Percentiles rank a stretch among this genome's conserved stretches.
These are phyloP conservation scores for Cinara cedri DNA, from an alignment of 2,888 invertebrate genomes.

Conservation along the genomic window DNA sequence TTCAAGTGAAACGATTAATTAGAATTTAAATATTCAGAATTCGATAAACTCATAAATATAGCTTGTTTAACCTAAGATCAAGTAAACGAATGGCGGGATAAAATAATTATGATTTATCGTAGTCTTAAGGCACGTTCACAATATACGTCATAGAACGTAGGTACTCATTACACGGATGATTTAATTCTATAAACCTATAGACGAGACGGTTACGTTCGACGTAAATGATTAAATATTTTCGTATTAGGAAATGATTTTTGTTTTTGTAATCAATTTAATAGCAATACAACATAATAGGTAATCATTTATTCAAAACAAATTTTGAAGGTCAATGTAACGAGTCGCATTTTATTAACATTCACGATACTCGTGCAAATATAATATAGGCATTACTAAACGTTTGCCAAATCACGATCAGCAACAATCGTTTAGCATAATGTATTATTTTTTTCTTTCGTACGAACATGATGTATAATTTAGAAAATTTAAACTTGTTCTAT, in stretches of 20 bases:
- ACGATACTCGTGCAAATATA: neutral
- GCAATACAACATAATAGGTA: too few relatives aligned
- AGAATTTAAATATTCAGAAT: too few relatives aligned
- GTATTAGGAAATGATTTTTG: conserved; percentile 9
- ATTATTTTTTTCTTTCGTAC: conserved; percentile 20
- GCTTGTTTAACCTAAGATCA: neutral
- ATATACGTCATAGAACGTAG: too few relatives aligned
- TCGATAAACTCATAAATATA: too few relatives aligned
- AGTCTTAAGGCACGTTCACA: neutral
- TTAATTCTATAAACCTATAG: neutral
- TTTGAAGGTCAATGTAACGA: conserved; percentile 25
- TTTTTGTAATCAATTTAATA: neutral
- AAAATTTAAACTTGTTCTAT: neutral
- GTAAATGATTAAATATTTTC: conserved; percentile 20
- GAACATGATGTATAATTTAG: neutral
- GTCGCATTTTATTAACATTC: conserved; percentile 12
- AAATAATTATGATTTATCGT: neutral
- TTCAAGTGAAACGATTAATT: too few relatives aligned
- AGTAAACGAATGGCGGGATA: neutral
- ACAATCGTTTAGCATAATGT: neutral
- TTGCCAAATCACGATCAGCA: conserved; percentile 25
- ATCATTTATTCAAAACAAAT: conserved; percentile 8
- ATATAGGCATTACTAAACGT: conserved; percentile 12
- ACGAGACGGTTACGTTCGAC: neutral
- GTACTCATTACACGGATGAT: conserved; percentile 35